Evolutionary conservation across 2,888 invertebrate genomes (phyloP).

Genomic region (Anodontia alba): DNA sequence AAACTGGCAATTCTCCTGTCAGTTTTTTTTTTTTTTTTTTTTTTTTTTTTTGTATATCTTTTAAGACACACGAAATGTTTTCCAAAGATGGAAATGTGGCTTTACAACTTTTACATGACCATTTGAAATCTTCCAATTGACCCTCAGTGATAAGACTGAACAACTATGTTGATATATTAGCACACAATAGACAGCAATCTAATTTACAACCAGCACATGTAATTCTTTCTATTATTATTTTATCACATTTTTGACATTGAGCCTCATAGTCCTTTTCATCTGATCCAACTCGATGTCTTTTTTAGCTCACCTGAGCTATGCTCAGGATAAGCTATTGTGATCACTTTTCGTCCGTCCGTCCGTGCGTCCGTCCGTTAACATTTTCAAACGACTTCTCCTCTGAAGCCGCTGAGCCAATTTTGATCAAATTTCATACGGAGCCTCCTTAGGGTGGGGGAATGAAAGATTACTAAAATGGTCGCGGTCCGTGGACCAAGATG

Average conservation of each 20-base stretch:
- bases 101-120: neutral
- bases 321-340: too few species aligned
- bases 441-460: too few species aligned
- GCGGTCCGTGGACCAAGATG: too few species aligned
- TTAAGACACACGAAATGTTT: neutral
- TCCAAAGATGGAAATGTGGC: neutral
- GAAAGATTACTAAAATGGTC: too few species aligned
- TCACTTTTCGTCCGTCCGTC: too few species aligned
- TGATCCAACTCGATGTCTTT: neutral
- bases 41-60: neutral
- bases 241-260: neutral
- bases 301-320: neutral
- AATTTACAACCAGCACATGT: neutral
- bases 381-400: too few species aligned
- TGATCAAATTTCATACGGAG: too few species aligned
- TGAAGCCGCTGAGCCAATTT: too few species aligned
- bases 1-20: neutral
- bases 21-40: too few species aligned
- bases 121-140: neutral
- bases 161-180: neutral
- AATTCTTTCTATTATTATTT: neutral
- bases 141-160: neutral
- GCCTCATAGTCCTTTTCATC: neutral
- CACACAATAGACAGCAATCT: neutral
- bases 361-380: too few species aligned